Evolutionary conservation across 2,113 vertebrate genomes (phyloP), one percentile per base, ranked within the genome.

Genomic region (Gnathonemus longibarbis): DNA sequence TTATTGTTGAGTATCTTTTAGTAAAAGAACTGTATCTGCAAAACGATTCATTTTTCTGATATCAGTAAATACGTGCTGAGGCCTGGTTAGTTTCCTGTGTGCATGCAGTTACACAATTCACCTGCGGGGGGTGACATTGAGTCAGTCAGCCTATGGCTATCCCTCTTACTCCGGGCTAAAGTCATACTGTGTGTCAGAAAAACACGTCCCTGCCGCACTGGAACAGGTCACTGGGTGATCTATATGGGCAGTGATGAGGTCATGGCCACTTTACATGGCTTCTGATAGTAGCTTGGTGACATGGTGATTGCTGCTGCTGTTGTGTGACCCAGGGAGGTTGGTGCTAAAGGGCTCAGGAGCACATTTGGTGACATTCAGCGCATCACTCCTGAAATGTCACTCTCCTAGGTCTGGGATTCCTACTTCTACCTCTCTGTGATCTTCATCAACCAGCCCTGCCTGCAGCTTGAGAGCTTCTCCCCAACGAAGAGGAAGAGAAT

Each of bases 361-460:
- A 27, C n/a, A 83, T 42, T 1, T 45, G 15, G 35, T 19, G 52
- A 53, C 52, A 21, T 19, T 19, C 15, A 4, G 62, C 9, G 9
- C 58, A 66, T 3, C 24, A 10, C n/a, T 66, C 58, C 58, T 27
- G n/a, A 66, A 7, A 11, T 52, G n/a, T 87, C 94, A 42, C 88
- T 21, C 86, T 87, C 5, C 84, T 93, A 99, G 98, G 98, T 99
- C 92, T 99, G 98, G 98, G 98, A 99, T 94, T 99, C 98, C 88
- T 99, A 99, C 93, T 99, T 99, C 95, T 99, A 98, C 90, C 97
- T 99, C 88, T 98, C 98, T 74, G 98, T 99, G 89, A 99, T 99
- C 95, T 99, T 99, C 93, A 99, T 99, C 95, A 99, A 99, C 94
- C 98, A 99, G 93, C 95, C 98, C 89, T 99, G 98, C 94, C 96